Evolutionary conservation across 92 coral and sea anemone genomes (phyloP), one percentile per base, ranked within the genome.

Genomic region (Hydrozoanthus gracilis): DNA sequence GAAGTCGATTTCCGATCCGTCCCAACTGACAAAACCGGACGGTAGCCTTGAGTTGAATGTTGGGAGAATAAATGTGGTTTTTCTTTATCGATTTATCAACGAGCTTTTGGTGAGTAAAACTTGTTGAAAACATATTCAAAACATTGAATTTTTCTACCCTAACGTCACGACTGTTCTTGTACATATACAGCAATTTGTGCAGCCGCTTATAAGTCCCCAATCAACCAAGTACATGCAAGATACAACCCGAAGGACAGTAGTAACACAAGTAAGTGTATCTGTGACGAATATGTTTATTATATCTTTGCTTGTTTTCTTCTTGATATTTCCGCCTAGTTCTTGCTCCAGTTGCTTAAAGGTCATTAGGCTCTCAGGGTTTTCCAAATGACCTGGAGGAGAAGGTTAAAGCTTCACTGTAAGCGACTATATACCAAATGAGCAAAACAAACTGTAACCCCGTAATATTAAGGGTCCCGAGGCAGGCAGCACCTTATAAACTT

Each of bases 191-290:
- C 86, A 90, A 65, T 94, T 92, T 73, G 89, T 94, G 44, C 95
- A 92, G 72, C 98, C 98, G 7, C 88, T 94, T 44, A 86, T 92
- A 12, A 94, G 98, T 73, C 98, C 98, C 45, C 93, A 88, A 70
- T 90, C 98, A 58, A 92, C 95, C 15, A 86, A 92, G 51, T 94
- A 94, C 60, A 91, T 94, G 7, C 95, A 94, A 62, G 95, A 87
- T 47, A 87, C 98, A 14, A 95, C 98, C 3, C 90, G 88, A 18
- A 91, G 83, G 68, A 90, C 95, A 6, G 98, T 92, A 4, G 86
- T 88, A 16, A 83, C 87, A 73, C 95, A 92, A 91, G 98, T 94
- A 77, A 58, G 77, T 4, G 12, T 3, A 35, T 68, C 10, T 12
- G 5, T 13, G 9, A 58, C 12, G 14, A 62, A 62, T 27, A 27